Evolutionary conservation across 2,113 vertebrate genomes (phyloP).

Genomic region (Megaptera novaeangliae): DNA sequence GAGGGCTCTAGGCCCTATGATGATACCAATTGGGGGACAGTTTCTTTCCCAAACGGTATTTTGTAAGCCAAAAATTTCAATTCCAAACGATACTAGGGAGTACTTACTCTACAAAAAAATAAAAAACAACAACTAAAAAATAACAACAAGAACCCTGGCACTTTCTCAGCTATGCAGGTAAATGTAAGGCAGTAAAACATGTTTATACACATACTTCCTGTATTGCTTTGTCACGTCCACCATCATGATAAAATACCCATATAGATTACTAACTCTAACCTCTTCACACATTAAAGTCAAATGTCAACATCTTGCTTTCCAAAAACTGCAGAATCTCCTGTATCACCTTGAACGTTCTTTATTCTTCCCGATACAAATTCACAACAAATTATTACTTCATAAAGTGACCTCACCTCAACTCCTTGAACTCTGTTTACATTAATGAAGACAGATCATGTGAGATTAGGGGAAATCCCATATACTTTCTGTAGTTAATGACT

Average conservation of each 20-base stretch:
- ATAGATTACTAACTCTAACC: conserved; percentile 12
- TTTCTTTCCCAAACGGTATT: background rate
- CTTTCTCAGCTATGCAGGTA: background rate
- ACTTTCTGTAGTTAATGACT: conserved; percentile 20
- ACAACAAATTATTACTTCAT: conserved; percentile 44
- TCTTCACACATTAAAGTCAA: conserved; percentile 7
- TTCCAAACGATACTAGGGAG: background rate
- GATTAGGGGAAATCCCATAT: conserved; percentile 58
- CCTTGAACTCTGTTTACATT: conserved; percentile 31
- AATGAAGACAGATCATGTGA: conserved; percentile 31
- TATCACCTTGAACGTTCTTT: background rate
- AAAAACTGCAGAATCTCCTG: conserved; percentile 27
- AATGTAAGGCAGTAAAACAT: conserved; percentile 35
- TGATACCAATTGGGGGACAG: background rate
- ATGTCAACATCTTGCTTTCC: conserved; percentile 6
- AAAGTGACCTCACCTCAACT: conserved; percentile 53
- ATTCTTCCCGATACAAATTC: conserved; percentile 20
- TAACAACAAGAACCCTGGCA: background rate
- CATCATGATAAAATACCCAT: conserved; percentile 6
- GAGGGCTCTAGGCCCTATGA: background rate
- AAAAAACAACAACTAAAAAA: background rate
- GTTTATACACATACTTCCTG: conserved; percentile 34
- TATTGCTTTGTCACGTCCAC: background rate
- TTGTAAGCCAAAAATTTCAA: conserved; percentile 2
- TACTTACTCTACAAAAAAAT: background rate